Evolutionary conservation across 2,113 vertebrate species (phyloP).

Genomic region (Notiomystis cincta): DNA sequence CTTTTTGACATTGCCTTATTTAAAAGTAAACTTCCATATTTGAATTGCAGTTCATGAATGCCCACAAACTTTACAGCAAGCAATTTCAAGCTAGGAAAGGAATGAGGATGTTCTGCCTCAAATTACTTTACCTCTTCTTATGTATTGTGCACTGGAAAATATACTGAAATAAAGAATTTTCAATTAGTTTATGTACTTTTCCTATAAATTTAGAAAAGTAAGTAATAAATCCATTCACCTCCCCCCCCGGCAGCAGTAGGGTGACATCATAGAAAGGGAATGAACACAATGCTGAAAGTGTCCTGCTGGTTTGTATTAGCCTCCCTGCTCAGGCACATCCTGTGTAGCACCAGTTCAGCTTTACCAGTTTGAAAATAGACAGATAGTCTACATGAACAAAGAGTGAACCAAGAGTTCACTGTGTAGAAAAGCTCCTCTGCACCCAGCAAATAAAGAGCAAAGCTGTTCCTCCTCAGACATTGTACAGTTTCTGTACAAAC

Average conservation of each 20-base stretch:
- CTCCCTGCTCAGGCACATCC: slow-evolving; percentile 4
- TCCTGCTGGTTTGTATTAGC: slow-evolving; percentile 66
- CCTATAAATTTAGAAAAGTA: background rate
- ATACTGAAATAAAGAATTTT: background rate
- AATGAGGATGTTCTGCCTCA: background rate
- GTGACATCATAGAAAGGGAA: slow-evolving; percentile 66
- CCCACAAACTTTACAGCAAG: background rate
- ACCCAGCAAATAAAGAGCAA: background rate
- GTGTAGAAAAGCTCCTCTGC: background rate
- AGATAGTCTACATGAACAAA: background rate
- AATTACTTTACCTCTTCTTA: background rate
- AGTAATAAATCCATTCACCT: background rate
- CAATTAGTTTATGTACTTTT: background rate
- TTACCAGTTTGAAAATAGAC: background rate
- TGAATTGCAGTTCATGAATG: background rate
- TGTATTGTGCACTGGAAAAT: background rate
- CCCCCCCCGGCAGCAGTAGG: background rate
- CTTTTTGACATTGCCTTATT: background rate
- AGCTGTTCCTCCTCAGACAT: background rate
- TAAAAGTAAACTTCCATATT: background rate
- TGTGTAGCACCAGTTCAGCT: background rate
- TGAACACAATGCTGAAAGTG: slow-evolving; percentile 20
- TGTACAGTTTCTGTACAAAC: background rate
- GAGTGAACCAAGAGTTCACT: background rate
- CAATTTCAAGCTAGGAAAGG: background rate